A percentile compares a stretch with the other conserved stretches of the same genome.
Evolutionary conservation across 30 jellyfish, hydroid and myxozoan genomes (phyloP).

Genomic region (Morbakka virulenta): DNA sequence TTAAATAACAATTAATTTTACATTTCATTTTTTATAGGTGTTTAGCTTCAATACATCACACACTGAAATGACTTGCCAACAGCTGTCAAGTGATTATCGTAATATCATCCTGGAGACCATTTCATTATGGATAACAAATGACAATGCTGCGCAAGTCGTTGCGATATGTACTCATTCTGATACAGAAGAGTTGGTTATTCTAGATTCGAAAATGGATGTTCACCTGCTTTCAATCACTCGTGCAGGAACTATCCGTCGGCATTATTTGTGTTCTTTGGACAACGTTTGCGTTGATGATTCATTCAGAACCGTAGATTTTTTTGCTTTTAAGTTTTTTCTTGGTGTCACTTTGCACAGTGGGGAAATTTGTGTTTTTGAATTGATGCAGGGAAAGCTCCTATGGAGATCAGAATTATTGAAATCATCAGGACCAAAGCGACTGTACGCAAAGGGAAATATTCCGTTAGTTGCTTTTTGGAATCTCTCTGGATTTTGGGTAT

Average conservation of each 20-base stretch:
- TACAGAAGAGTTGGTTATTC: constrained; percentile 64
- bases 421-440: constrained; percentile 48
- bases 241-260: constrained; percentile 10
- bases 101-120: constrained; percentile 72
- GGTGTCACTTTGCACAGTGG: constrained; percentile 62
- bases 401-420: constrained; percentile 61
- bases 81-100: constrained; percentile 72
- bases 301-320: constrained; percentile 49
- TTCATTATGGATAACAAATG: constrained; percentile 82
- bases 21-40: constrained; percentile 18
- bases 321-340: constrained; percentile 51
- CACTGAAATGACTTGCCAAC: constrained; percentile 29
- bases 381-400: constrained; percentile 63
- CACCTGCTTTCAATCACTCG: constrained; percentile 20
- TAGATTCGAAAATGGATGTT: constrained; percentile 64
- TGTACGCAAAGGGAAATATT: constrained; percentile 71
- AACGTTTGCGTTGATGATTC: constrained; percentile 30
- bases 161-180: constrained; percentile 74
- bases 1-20: no score
- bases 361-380: constrained; percentile 62
- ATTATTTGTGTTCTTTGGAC: constrained; percentile 48
- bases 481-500: constrained; percentile 63
- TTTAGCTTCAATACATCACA: constrained; percentile 44
- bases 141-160: constrained; percentile 33
- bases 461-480: constrained; percentile 93